Percentiles rank a stretch among this genome's conserved stretches.
phyloP scores from a whole-genome alignment of 1,140 invertebrate genomes.

The Pararge aegeria region DNA sequence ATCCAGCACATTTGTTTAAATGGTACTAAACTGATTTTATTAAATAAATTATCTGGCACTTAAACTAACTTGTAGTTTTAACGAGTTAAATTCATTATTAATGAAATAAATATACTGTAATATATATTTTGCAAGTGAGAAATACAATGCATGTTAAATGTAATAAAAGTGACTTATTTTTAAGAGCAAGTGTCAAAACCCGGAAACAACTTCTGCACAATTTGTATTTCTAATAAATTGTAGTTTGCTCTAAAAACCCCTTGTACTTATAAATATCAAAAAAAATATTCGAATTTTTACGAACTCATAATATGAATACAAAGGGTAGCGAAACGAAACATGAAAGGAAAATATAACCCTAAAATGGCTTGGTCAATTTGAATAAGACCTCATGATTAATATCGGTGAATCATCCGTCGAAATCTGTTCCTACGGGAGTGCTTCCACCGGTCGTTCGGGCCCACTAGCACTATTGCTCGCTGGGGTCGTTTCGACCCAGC shows the following conservation, averaged over 20 bases:
- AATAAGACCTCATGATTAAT: conserved; percentile 62
- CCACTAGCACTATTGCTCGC: conserved; percentile 27
- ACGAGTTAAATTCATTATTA: too few relatives aligned
- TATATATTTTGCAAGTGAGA: too few relatives aligned
- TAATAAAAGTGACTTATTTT: too few relatives aligned
- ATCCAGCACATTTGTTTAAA: too few relatives aligned
- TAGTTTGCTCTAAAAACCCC: too few relatives aligned
- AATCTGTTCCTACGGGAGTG: conserved; percentile 52
- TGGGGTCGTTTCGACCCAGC: conserved; percentile 45
- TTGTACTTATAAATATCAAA: background rate
- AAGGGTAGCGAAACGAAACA: background rate
- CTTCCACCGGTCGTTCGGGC: conserved; percentile 36
- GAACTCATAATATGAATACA: background rate
- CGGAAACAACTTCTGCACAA: too few relatives aligned
- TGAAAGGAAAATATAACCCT: conserved; percentile 29
- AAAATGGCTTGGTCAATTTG: conserved; percentile 40
- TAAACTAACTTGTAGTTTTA: too few relatives aligned
- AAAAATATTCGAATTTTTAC: background rate
- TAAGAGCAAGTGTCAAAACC: too few relatives aligned
- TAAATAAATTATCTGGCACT: too few relatives aligned
- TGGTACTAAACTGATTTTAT: too few relatives aligned
- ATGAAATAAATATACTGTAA: too few relatives aligned
- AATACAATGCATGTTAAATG: too few relatives aligned
- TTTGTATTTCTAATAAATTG: background rate
- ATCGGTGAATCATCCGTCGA: conserved; percentile 54